phyloP scores from a whole-genome alignment of 2,888 invertebrate genomes.

The Torymus auratus region DNA sequence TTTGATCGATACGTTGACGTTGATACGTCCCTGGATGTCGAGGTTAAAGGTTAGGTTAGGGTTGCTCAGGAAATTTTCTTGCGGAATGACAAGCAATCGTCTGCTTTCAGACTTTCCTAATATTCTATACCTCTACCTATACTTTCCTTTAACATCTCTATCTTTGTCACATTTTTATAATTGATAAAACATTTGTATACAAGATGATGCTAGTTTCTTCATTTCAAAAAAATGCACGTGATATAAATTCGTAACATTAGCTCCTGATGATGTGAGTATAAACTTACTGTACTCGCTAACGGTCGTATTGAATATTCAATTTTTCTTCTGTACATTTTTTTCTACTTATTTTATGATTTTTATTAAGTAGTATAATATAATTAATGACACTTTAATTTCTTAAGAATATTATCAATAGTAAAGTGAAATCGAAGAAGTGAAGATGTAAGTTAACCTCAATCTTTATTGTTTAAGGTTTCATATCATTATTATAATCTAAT shows the following conservation, averaged over 20 bases:
- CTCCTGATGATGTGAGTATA: slow-evolving; percentile 21
- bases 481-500: too few relatives aligned
- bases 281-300: slow-evolving; percentile 6
- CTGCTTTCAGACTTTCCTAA: slow-evolving; percentile 34
- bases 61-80: slow-evolving; percentile 27
- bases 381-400: too few relatives aligned
- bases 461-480: too few relatives aligned
- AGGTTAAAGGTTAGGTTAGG: slow-evolving; percentile 51
- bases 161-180: slow-evolving; percentile 1
- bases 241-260: slow-evolving; percentile 7
- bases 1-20: too few relatives aligned
- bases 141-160: slow-evolving; percentile 13
- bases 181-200: not conserved
- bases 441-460: too few relatives aligned
- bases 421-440: too few relatives aligned
- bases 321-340: too few relatives aligned
- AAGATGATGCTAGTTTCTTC: not conserved
- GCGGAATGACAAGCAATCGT: slow-evolving; percentile 52
- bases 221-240: slow-evolving; percentile 13
- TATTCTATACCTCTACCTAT: not conserved
- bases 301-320: too few relatives aligned
- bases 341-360: too few relatives aligned
- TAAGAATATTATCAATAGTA: too few relatives aligned
- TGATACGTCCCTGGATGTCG: slow-evolving; percentile 15
- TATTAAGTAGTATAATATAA: too few relatives aligned